phyloP scores from a whole-genome alignment of 2,113 vertebrate genomes.

The Gadus macrocephalus region DNA sequence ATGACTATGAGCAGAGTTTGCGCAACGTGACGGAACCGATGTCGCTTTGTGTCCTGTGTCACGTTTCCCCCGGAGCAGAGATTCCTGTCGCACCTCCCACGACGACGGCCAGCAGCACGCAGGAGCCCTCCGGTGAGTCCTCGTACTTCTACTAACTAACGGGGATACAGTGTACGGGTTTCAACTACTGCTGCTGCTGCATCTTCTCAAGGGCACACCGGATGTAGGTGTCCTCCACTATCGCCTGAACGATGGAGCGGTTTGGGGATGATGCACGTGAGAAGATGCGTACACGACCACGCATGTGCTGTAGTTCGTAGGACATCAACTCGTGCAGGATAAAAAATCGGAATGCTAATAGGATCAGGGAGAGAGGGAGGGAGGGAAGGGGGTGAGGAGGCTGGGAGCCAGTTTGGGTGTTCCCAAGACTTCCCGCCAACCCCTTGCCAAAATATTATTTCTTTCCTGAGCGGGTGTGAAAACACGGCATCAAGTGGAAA shows the following conservation, averaged over 20 bases:
- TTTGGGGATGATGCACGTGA: no score
- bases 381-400: neutral
- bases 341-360: no score
- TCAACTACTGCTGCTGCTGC: no score
- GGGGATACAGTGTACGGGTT: neutral
- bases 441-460: slow-evolving; percentile 29
- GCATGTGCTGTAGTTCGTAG: no score
- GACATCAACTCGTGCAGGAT: no score
- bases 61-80: slow-evolving; percentile 71
- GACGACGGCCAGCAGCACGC: slow-evolving; percentile 83
- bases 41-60: slow-evolving; percentile 25
- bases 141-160: neutral
- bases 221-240: neutral
- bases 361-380: no score
- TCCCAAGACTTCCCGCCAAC: slow-evolving; percentile 3
- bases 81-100: slow-evolving; percentile 87
- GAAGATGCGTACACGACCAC: no score
- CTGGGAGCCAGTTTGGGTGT: neutral
- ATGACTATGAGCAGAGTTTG: neutral
- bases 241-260: no score
- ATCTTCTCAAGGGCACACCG: no score
- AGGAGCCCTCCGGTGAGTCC: slow-evolving; percentile 85
- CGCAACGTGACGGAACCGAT: slow-evolving; percentile 19
- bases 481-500: slow-evolving; percentile 36
- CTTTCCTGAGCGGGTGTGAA: slow-evolving; percentile 26